Conservation (phyloP, 2,113 vertebrate species). For the Albula glossodonta region DNA sequence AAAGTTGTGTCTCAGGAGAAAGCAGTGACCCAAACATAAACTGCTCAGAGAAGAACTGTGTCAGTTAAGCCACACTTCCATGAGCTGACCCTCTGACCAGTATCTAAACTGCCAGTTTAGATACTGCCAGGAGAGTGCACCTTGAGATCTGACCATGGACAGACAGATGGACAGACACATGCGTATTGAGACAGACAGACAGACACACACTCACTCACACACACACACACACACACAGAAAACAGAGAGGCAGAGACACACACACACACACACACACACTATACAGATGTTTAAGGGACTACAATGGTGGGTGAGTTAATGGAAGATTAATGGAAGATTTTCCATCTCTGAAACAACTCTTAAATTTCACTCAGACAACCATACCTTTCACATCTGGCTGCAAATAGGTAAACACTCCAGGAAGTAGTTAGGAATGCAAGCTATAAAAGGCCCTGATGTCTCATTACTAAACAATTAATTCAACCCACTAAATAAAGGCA, state of each 20-base stretch:
- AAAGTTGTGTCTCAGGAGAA: too few species aligned
- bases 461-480: not conserved
- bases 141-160: too few species aligned
- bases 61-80: too few species aligned
- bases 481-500: not conserved
- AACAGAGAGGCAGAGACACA: not conserved
- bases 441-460: not conserved
- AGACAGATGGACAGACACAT: too few species aligned
- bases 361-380: not conserved
- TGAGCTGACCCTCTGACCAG: too few species aligned
- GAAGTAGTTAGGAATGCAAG: not conserved
- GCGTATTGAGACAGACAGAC: too few species aligned
- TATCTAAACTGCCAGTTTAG: too few species aligned
- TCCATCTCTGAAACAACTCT: not conserved
- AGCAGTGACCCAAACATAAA: too few species aligned
- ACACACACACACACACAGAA: too few species aligned
- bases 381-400: not conserved
- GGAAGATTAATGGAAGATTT: not conserved
- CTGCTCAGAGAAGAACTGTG: too few species aligned
- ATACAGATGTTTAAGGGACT: not conserved
- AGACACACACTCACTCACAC: too few species aligned
- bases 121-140: too few species aligned
- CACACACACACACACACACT: not conserved
- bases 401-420: not conserved
- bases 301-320: not conserved